phyloP scores from a whole-genome alignment of 2,797 vertebrate species.

The Aulostomus chinensis region DNA sequence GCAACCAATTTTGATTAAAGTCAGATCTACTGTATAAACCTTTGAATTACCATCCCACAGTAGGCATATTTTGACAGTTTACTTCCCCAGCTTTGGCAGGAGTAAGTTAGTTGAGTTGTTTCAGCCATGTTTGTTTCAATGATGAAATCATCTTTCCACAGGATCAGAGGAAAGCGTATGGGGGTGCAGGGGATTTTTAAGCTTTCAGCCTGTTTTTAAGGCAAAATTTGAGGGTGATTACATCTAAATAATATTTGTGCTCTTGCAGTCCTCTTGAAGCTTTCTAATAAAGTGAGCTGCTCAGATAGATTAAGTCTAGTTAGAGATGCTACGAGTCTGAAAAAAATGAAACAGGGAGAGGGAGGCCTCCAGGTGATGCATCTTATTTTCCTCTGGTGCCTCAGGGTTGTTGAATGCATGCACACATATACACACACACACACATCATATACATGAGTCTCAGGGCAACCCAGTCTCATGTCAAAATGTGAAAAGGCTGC shows the following conservation, averaged over 20 bases:
- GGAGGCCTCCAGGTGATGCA: constrained; percentile 16
- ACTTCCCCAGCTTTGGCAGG: too few species aligned
- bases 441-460: constrained; percentile 13
- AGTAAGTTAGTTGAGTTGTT: too few species aligned
- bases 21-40: too few species aligned
- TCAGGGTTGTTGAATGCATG: constrained; percentile 25
- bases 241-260: constrained; percentile 31
- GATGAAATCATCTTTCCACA: constrained; percentile 28
- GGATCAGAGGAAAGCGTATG: constrained; percentile 19
- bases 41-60: too few species aligned
- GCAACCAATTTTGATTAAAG: too few species aligned
- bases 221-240: constrained; percentile 22
- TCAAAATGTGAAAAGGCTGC: too few species aligned
- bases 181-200: constrained; percentile 18
- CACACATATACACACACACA: constrained; percentile 4
- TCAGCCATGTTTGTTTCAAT: constrained; percentile 40
- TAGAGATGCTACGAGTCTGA: constrained; percentile 15
- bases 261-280: constrained; percentile 22
- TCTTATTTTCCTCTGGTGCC: constrained; percentile 30
- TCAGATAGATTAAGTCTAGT: constrained; percentile 28
- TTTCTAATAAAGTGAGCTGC: constrained; percentile 30
- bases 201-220: constrained; percentile 19
- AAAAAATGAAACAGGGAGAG: neutral
- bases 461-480: too few species aligned
- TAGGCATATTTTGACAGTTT: too few species aligned